A percentile compares a stretch with the other conserved stretches of the same genome.
phyloP scores from a whole-genome alignment of 2,888 invertebrate genomes.

The Heliconius sara region DNA sequence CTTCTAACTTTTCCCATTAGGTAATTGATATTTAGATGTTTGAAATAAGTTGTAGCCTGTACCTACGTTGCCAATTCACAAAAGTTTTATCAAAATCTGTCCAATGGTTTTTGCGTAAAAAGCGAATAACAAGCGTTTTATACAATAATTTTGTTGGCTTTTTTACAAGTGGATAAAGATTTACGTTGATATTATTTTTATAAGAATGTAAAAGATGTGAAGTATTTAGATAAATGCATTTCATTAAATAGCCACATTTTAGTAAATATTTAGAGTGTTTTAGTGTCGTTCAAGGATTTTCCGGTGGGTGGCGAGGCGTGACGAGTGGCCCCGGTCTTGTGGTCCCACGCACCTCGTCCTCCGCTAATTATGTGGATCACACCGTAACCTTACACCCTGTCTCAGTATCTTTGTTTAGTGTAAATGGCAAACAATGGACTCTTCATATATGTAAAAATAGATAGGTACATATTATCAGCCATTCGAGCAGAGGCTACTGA shows the following conservation, averaged over 20 bases:
- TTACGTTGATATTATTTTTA: too few species aligned
- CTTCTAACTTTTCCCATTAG: too few species aligned
- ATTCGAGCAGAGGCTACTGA: neutral
- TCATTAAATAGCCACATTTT: constrained; percentile 46
- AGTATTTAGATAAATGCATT: neutral
- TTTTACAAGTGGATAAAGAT: too few species aligned
- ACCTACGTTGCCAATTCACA: too few species aligned
- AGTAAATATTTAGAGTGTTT: constrained; percentile 21
- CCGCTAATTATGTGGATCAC: constrained; percentile 70
- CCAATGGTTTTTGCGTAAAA: too few species aligned
- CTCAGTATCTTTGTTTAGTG: constrained; percentile 40
- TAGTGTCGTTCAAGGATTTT: constrained; percentile 66
- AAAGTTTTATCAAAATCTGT: too few species aligned
- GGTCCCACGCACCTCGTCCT: constrained; percentile 48
- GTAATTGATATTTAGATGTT: too few species aligned
- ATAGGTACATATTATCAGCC: too few species aligned
- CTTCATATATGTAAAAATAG: neutral
- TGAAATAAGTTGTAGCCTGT: too few species aligned
- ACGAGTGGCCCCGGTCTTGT: constrained; percentile 49
- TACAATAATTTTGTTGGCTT: too few species aligned
- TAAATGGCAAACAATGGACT: constrained; percentile 26
- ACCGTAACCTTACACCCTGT: constrained; percentile 55
- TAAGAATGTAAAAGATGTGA: neutral
- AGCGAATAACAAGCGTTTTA: too few species aligned
- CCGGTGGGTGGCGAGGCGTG: constrained; percentile 54